Base-by-base conservation (phyloP, 92 coral and sea anemone genomes). In the Epizoanthus ramosus region DNA sequence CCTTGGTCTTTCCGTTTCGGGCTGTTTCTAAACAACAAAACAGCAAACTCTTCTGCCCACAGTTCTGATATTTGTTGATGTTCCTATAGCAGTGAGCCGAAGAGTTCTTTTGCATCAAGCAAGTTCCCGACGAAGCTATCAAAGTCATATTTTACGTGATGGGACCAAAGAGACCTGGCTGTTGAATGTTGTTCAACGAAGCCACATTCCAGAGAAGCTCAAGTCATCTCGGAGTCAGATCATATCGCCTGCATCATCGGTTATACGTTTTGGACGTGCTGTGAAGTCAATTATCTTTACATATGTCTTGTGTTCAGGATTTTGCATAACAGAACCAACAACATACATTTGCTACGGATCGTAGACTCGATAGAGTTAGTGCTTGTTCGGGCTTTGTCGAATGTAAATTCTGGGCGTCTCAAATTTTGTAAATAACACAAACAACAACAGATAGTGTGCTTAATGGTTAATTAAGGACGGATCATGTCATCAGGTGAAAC, bases 391-490 rank as follows among this genome's bases (percentile, higher is more conserved):
- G 82, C 71, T 60, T 77, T 77, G 71, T 77, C 68, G 66, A 77
- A 77, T 43, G 82, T 77, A 61, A 77, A 77, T 60, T 77, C 82
- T 77, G 82, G 82, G 58, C 71, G 71, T 60, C 70, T 77, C 59
- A 35, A 41, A 37, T 63, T 41, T 43, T 61, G 71, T 60, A 77
- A 60, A 77, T 60, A 81, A 69, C 88, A 79, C 85, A 86, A 73
- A 85, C 91, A 87, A 72, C 91, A 86, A 57, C 79, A 79, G 92
- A 85, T 81, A 65, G 70, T 72, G 65, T 45, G 68, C 83, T 89
- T 88, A 83, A 88, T 90, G 93, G 90, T 90, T 92, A 90, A 92
- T 92, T 90, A 87, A 90, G 86, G 81, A 65, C 94, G 57, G 86
- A 93, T 91, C 93, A 89, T 89, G 91, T 89, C 95, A 89, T 89